Evolutionary conservation across 2,888 invertebrate species (phyloP), one percentile per base, ranked within the genome.

Genomic region (Herminia tarsipennalis): DNA sequence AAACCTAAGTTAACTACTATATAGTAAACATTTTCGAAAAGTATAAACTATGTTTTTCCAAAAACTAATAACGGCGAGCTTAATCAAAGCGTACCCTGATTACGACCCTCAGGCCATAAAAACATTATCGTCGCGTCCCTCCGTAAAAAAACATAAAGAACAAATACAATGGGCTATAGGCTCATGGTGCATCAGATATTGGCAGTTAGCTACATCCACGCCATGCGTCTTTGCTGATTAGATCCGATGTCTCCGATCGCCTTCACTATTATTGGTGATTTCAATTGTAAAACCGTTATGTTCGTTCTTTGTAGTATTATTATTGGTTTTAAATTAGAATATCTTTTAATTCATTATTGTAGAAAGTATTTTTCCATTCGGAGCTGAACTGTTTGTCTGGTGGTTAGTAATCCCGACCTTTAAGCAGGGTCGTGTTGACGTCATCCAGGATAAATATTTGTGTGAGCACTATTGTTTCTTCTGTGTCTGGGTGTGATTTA

Each of bases 31-130:
- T n/a, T n/a, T n/a, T n/a, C n/a, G n/a, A n/a, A n/a, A n/a, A n/a
- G n/a, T n/a, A n/a, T n/a, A 9, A 17, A 21, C 6, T 21, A 28
- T 28, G 12, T n/a, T n/a, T n/a, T n/a, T n/a, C n/a, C 21, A 9
- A 29, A 4, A 9, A 13, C 8, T 13, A 29, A 76, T 81, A 83
- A 82, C 80, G 81, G 70, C 76, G 70, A 73, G 76, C 85, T 88
- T 91, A 89, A 91, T 90, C 88, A 89, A 87, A 83, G 76, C 79
- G 81, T 79, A 79, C 84, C 83, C 88, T 91, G 91, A 91, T 91
- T 88, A 91, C 80, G 72, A 76, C 81, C 81, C 84, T 87, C 86
- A 81, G 78, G 83, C 88, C 88, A 87, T 91, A 91, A 91, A 91
- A 90, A 90, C 91, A 91, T 90, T 90, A 91, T 89, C 90, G 86